These are phyloP conservation scores for Phoeniculus purpureus DNA, from an alignment of 2,797 vertebrate genomes.

Conservation along the genomic window DNA sequence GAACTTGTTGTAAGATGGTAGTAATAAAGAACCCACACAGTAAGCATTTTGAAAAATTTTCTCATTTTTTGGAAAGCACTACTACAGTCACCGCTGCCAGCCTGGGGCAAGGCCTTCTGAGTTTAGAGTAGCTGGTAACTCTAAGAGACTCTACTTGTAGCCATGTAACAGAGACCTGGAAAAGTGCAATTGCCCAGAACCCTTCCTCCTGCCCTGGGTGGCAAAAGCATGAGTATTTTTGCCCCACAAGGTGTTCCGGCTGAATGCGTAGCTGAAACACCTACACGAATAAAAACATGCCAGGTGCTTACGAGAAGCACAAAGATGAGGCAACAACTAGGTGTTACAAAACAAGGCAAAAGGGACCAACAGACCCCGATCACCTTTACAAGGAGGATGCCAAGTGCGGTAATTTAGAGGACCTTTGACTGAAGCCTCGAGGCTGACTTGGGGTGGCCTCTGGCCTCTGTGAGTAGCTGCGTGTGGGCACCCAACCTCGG, in stretches of 20 bases:
- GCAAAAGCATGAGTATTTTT: neutral
- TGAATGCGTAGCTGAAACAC: neutral
- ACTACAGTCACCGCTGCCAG: neutral
- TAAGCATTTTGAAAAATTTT: neutral
- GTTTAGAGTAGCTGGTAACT: neutral
- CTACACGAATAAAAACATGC: neutral
- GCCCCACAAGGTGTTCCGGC: neutral
- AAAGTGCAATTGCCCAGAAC: neutral
- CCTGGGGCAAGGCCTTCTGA: neutral
- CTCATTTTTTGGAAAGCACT: neutral
- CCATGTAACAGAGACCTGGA: neutral
- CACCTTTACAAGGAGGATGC: neutral
- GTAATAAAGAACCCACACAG: neutral
- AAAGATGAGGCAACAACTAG: rapidly evolving
- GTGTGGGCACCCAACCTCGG: neutral
- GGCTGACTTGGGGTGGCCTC: neutral
- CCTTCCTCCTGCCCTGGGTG: neutral
- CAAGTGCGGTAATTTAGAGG: neutral
- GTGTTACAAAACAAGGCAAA: too few relatives aligned
- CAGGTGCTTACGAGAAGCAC: neutral
- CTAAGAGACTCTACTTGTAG: neutral
- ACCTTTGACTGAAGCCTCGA: rapidly evolving
- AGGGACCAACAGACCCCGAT: rapidly evolving
- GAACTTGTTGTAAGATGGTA: neutral
- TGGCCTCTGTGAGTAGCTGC: neutral